Evolutionary conservation across 2,797 vertebrate genomes (phyloP).

Genomic region (Oreochromis grahami): DNA sequence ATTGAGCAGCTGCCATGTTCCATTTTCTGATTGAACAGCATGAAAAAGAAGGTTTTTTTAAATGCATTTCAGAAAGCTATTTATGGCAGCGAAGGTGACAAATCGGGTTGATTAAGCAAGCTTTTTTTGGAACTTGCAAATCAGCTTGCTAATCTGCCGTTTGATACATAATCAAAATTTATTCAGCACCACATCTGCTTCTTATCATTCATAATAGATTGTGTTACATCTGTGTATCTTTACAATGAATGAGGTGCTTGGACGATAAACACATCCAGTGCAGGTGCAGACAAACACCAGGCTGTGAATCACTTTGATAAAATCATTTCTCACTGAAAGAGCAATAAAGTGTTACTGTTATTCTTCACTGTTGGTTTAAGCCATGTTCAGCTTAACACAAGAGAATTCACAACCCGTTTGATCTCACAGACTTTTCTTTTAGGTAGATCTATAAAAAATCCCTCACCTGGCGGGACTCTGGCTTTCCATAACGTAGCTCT

Average conservation of each 20-base stretch:
- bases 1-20: background rate
- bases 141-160: background rate
- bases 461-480: constrained; percentile 74
- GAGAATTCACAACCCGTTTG: background rate
- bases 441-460: background rate
- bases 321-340: background rate
- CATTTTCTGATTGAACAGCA: background rate
- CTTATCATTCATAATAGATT: constrained; percentile 3
- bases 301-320: background rate
- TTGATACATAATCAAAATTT: constrained; percentile 4
- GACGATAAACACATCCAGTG: background rate
- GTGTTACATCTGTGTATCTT: background rate
- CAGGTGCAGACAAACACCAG: background rate
- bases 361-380: background rate
- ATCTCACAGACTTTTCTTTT: background rate
- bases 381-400: background rate
- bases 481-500: constrained; percentile 69
- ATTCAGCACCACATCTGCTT: constrained; percentile 20
- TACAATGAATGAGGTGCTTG: background rate
- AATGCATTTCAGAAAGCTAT: background rate
- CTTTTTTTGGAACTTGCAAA: background rate
- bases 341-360: background rate
- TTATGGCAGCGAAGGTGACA: background rate
- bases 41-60: background rate
- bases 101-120: background rate